Conservation (phyloP, 2,888 invertebrate genomes). For the Nephrotoma guestfalica region DNA sequence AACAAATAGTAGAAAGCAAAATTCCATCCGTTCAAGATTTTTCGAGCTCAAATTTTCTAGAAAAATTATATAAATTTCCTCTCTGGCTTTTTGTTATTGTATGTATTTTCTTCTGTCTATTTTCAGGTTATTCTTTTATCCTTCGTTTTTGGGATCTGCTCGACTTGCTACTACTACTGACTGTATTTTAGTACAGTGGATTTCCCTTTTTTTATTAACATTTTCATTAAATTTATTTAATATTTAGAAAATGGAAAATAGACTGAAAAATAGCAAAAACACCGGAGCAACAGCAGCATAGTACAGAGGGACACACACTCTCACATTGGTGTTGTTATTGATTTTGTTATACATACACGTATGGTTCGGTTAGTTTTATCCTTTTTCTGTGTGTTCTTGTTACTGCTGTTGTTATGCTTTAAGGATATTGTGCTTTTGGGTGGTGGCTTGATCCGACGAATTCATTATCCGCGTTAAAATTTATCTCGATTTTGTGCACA, state of each 20-base stretch:
- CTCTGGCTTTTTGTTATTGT: neutral
- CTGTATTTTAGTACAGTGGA: neutral
- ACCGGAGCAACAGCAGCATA: neutral
- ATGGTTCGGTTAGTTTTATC: neutral
- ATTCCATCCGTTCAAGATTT: neutral
- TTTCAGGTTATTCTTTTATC: neutral
- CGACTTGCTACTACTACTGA: neutral
- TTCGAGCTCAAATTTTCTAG: neutral
- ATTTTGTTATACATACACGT: neutral
- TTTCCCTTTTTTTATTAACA: neutral
- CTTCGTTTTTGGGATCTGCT: neutral
- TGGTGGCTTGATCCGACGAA: neutral
- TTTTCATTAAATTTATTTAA: neutral
- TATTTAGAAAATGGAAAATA: neutral
- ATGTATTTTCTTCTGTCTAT: neutral
- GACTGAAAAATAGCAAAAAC: neutral
- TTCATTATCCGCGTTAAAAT: neutral
- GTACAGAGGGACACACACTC: neutral
- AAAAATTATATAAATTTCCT: neutral
- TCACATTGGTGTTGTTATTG: neutral
- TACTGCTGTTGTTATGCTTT: neutral
- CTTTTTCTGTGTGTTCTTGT: neutral
- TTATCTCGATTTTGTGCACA: too few species aligned
- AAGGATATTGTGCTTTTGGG: neutral
- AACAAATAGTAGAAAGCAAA: neutral